Evolutionary conservation across 92 coral and sea anemone species (phyloP).

Genomic region (Phymanthus crucifer): DNA sequence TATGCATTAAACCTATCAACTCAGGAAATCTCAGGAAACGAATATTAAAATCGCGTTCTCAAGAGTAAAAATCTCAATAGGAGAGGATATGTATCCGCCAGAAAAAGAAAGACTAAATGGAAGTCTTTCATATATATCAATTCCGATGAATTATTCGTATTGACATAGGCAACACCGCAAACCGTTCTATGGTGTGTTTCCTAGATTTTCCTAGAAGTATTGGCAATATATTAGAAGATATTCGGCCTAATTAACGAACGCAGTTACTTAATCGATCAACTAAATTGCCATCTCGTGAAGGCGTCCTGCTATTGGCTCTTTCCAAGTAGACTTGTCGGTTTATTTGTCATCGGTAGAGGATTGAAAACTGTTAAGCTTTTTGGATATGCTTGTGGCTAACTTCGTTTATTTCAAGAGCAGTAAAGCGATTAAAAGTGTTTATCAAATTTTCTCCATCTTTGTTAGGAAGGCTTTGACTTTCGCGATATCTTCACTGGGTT

Average conservation of each 20-base stretch:
- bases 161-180: background rate
- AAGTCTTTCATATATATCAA: background rate
- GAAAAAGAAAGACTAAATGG: background rate
- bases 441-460: constrained; percentile 8
- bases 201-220: background rate
- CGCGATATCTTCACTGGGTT: background rate
- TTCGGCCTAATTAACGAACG: background rate
- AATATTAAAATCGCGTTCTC: background rate
- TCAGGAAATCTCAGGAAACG: background rate
- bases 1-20: background rate
- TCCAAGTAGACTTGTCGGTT: background rate
- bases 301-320: background rate
- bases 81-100: background rate
- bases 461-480: background rate
- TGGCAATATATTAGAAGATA: background rate
- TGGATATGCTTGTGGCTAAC: constrained; percentile 1
- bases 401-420: background rate
- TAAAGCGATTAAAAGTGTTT: background rate
- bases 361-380: constrained; percentile 6
- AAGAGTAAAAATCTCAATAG: background rate
- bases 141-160: background rate
- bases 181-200: background rate
- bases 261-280: constrained; percentile 6
- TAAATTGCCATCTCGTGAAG: background rate
- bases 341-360: background rate